These are phyloP conservation scores for Microtus oregoni DNA, from an alignment of 2,113 vertebrate genomes.

Conservation along the genomic window DNA sequence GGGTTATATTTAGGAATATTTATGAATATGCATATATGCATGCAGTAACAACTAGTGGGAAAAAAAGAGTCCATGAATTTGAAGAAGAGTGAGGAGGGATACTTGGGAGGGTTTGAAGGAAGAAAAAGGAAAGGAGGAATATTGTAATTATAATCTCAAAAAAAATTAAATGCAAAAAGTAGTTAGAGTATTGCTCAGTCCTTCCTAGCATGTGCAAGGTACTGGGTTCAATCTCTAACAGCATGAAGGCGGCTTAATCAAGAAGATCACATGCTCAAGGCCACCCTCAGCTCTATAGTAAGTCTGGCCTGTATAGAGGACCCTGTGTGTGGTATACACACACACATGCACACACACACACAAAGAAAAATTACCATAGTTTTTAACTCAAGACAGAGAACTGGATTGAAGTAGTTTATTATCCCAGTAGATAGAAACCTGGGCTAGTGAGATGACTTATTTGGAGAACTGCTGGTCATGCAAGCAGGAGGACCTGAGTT, in stretches of 20 bases:
- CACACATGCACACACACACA: background rate
- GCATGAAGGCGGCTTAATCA: background rate
- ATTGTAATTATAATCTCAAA: background rate
- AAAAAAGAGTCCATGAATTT: background rate
- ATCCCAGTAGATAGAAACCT: background rate
- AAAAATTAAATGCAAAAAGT: background rate
- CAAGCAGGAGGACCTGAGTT: background rate
- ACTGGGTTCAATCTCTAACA: background rate
- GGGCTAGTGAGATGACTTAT: background rate
- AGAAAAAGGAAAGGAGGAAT: background rate
- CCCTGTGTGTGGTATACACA: background rate
- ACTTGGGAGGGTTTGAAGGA: background rate
- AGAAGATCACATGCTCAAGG: background rate
- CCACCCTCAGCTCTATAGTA: background rate
- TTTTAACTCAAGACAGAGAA: conserved; percentile 44
- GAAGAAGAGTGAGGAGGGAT: background rate
- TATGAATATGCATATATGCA: background rate
- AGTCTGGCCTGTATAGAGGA: background rate
- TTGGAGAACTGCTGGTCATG: background rate
- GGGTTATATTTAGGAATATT: background rate
- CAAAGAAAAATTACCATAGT: conserved; percentile 13
- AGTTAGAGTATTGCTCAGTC: background rate
- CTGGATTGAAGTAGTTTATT: conserved; percentile 12
- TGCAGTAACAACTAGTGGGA: background rate
- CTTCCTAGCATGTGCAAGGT: background rate